Percentiles rank a stretch among this genome's conserved stretches.
Conservation (phyloP, 2,888 invertebrate genomes). For the Meghimatium bilineatum region DNA sequence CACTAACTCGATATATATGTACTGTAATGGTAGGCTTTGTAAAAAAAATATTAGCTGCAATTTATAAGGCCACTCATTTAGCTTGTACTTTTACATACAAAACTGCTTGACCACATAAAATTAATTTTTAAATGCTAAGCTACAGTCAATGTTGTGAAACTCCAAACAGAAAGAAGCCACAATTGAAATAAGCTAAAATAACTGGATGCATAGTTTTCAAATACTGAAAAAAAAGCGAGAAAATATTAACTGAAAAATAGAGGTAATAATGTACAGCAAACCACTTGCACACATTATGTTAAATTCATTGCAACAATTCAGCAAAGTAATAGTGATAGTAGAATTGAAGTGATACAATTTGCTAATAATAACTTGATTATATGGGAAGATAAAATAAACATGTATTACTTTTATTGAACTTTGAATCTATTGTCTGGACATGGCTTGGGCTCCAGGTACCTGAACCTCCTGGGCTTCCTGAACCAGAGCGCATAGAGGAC, state of each 20-base stretch:
- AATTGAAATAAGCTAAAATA: neutral
- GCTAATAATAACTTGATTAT: neutral
- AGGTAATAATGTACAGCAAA: neutral
- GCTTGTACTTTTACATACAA: no score
- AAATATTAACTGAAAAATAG: neutral
- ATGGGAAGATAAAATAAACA: neutral
- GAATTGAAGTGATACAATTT: neutral
- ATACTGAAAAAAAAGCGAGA: neutral
- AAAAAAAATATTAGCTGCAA: no score
- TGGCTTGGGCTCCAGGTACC: slow-evolving; percentile 19
- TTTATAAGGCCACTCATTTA: no score
- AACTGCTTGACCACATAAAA: no score
- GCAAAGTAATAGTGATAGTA: neutral
- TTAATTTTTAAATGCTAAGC: no score
- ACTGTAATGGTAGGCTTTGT: no score
- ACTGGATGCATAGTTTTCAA: neutral
- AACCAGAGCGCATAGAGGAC: neutral
- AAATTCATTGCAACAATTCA: neutral
- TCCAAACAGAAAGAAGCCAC: no score
- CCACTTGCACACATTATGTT: neutral
- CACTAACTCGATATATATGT: no score
- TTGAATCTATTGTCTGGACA: neutral
- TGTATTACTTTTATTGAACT: neutral
- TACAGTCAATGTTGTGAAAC: no score
- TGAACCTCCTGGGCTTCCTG: slow-evolving; percentile 16